These are phyloP conservation scores for Drosophila takahashii DNA, from an alignment of 1,140 invertebrate genomes.

Conservation along the genomic window DNA sequence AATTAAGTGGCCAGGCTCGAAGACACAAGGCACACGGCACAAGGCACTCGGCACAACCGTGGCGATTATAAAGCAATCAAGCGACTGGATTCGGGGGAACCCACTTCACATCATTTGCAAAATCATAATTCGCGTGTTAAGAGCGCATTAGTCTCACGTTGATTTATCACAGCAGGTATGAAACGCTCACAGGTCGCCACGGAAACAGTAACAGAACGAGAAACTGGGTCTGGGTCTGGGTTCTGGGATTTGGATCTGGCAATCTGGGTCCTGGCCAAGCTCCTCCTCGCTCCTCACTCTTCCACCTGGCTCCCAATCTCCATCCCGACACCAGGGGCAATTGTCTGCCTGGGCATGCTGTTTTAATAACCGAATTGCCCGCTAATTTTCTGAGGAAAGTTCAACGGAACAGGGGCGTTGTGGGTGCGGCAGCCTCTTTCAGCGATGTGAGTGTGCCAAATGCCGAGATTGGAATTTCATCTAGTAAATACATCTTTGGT, in stretches of 20 bases:
- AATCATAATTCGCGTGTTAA: constrained; percentile 84
- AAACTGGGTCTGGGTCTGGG: constrained; percentile 74
- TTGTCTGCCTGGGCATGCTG: constrained; percentile 29
- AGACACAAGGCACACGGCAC: constrained; percentile 12
- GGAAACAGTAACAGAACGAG: constrained; percentile 30
- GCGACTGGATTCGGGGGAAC: constrained; percentile 20
- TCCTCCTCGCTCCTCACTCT: constrained; percentile 3
- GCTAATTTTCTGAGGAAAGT: constrained; percentile 65
- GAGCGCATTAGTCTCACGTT: constrained; percentile 83
- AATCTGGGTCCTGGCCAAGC: constrained; percentile 55
- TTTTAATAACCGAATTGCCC: constrained; percentile 78
- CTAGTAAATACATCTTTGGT: not conserved
- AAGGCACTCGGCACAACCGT: constrained; percentile 5
- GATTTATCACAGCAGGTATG: constrained; percentile 80
- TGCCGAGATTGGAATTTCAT: not conserved
- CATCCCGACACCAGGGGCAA: constrained; percentile 41
- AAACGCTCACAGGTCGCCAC: constrained; percentile 9
- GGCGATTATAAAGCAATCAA: constrained; percentile 83
- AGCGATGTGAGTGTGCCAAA: constrained; percentile 30
- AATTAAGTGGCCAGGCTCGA: constrained; percentile 59
- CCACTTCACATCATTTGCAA: constrained; percentile 77
- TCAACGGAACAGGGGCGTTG: constrained; percentile 35
- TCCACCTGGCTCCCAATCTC: constrained; percentile 16
- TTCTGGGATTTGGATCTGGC: constrained; percentile 8
- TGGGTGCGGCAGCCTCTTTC: constrained; percentile 34